Evolutionary conservation across 2,113 vertebrate genomes (phyloP).

Genomic region (Archilochus colubris): DNA sequence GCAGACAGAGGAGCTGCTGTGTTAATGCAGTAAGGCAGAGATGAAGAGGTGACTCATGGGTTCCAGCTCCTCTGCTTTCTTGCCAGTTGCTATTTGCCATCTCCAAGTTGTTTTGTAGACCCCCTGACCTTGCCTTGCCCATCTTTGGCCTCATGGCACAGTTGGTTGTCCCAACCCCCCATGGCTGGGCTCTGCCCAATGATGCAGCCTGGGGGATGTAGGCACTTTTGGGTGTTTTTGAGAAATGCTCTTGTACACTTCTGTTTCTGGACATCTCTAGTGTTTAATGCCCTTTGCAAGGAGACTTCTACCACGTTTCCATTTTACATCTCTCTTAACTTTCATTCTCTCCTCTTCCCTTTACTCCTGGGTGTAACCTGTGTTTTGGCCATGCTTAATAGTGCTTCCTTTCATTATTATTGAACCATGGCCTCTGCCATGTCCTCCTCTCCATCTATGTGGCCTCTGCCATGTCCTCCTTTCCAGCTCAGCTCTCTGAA

Average conservation of each 20-base stretch:
- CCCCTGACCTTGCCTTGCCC: too few species aligned
- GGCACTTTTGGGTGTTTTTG: rapidly evolving
- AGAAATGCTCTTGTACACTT: rapidly evolving
- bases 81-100: background rate
- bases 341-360: background rate
- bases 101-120: background rate
- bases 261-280: background rate
- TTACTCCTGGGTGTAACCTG: background rate
- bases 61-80: background rate
- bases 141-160: rapidly evolving
- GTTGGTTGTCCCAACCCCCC: rapidly evolving
- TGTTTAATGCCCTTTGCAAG: background rate
- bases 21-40: background rate
- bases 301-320: rapidly evolving
- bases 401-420: background rate
- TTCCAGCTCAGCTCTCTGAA: rapidly evolving
- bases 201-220: background rate
- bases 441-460: rapidly evolving
- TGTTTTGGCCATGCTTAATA: background rate
- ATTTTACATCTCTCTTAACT: background rate
- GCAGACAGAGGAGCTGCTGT: background rate
- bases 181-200: rapidly evolving
- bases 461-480: background rate
- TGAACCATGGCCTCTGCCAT: background rate
- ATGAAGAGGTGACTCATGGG: background rate